Base-by-base conservation (phyloP, 2,113 vertebrate genomes). In the Nymphicus hollandicus region DNA sequence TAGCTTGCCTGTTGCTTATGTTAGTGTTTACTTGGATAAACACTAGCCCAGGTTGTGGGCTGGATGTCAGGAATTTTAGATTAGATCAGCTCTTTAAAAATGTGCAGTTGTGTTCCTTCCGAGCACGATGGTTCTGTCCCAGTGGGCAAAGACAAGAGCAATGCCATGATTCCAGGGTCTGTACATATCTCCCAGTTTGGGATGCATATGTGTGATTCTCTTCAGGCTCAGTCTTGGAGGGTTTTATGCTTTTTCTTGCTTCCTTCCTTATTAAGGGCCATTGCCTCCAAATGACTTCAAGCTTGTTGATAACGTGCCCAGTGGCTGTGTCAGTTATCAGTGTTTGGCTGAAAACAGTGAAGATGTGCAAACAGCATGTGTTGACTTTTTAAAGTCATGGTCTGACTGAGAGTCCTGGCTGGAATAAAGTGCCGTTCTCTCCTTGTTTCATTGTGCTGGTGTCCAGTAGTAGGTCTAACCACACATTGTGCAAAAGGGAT, bases 1-100 rank as follows among this genome's bases (percentile, higher is more conserved):
- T 70, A 56, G 41, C 37, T 92, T 53, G 17, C 31, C 46, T 47
- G 5, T 84, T 81, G 84, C 60, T 85, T 73, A 37, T 65, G n/a
- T 79, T 88, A 81, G 55, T 9, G 7, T 33, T 86, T 76, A 31
- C 55, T 83, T 52, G 68, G 55, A 77, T 88, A 88, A 86, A 91
- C 78, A 76, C 39, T 41, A 86, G 37, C 20, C 65, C 86, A 76
- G 33, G 43, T 80, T 91, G 56, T 33, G 41, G 66, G 29, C 56
- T 86, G 50, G 46, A 47, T 90, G 53, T 68, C n/a, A 80, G 84
- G 76, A 50, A 56, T 66, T 74, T 93, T 49, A 80, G 50, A 72
- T 60, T 85, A 78, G 17, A 58, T 66, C 37, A 78, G 35, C 25
- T 24, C 37, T 27, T 86, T 91, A 81, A 85, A 81, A 91, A 70